Evolutionary conservation across 2,888 invertebrate species (phyloP), one percentile per base, ranked within the genome.

Genomic region (Himalopsyche anomala): DNA sequence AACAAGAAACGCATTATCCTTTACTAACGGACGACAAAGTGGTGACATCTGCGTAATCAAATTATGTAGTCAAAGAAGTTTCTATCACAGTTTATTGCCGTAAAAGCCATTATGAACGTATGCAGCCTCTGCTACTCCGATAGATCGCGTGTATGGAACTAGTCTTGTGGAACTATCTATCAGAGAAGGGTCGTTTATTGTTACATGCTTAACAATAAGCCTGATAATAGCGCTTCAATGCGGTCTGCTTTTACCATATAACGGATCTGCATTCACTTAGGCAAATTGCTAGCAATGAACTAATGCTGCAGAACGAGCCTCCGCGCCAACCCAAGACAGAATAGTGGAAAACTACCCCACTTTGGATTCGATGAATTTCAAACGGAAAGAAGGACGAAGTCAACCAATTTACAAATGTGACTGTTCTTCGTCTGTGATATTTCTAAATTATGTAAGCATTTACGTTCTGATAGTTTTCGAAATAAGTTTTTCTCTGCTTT

Each of bases 151-250:
- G 69, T 69, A 28, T 69, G 74, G 38, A 74, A 36, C 74, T 38
- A 74, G 74, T 74, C 74, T 74, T 36, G 74, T 74, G 74, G 74
- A 74, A 74, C 74, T 74, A 74, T 74, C 74, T 74, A 74, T 74
- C 74, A 74, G 74, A 28, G 36, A 74, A 74, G 74, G 74, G 74
- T 74, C 74, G 74, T 74, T 81, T 55, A 84, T 84, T 84, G 84
- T 84, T 84, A 62, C 69, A 40, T 54, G 84, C 79, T 55, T 55
- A 80, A 84, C 84, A 84, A 84, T 84, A 84, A 84, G 84, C 80
- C 79, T 81, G 74, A 84, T 84, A 84, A 84, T 84, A 42, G 84
- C 55, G 84, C 84, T 74, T 80, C 84, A 80, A 80, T 84, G 84
- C 55, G 84, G 84, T 84, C 80, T 84, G 84, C 56, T 80, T 51